phyloP scores from a whole-genome alignment of 2,888 invertebrate species.

The Subacronicta megacephala region DNA sequence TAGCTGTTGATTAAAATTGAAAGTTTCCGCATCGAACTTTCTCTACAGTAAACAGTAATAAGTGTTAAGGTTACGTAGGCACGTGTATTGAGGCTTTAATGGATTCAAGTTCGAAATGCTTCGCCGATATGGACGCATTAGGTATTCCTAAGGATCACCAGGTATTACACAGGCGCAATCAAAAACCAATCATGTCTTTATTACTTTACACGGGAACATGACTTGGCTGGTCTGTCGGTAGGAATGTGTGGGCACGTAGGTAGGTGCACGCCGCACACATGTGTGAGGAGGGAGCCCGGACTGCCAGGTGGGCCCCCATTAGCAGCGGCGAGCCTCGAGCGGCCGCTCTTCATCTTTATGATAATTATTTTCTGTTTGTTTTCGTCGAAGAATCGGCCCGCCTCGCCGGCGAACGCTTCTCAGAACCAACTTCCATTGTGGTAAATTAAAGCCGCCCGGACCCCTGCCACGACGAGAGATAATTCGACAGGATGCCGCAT shows the following conservation, averaged over 20 bases:
- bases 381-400: constrained; percentile 88
- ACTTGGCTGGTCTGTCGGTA: constrained; percentile 59
- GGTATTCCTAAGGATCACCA: constrained; percentile 46
- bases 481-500: constrained; percentile 90
- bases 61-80: constrained; percentile 57
- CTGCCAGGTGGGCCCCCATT: constrained; percentile 88
- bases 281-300: constrained; percentile 65
- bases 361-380: constrained; percentile 90
- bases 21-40: constrained; percentile 57
- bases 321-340: constrained; percentile 85
- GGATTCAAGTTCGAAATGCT: constrained; percentile 47
- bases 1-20: constrained; percentile 58
- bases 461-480: constrained; percentile 89
- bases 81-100: constrained; percentile 45
- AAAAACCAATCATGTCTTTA: constrained; percentile 75
- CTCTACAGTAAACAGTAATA: constrained; percentile 59
- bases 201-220: constrained; percentile 64
- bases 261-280: constrained; percentile 54
- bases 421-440: constrained; percentile 89
- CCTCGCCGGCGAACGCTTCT: constrained; percentile 86
- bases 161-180: constrained; percentile 63
- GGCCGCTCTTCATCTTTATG: constrained; percentile 90
- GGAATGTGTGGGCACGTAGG: constrained; percentile 65
- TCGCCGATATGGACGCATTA: constrained; percentile 25
- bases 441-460: constrained; percentile 89